phyloP scores from a whole-genome alignment of 2,113 vertebrate species.

The Hippocampus comes region DNA sequence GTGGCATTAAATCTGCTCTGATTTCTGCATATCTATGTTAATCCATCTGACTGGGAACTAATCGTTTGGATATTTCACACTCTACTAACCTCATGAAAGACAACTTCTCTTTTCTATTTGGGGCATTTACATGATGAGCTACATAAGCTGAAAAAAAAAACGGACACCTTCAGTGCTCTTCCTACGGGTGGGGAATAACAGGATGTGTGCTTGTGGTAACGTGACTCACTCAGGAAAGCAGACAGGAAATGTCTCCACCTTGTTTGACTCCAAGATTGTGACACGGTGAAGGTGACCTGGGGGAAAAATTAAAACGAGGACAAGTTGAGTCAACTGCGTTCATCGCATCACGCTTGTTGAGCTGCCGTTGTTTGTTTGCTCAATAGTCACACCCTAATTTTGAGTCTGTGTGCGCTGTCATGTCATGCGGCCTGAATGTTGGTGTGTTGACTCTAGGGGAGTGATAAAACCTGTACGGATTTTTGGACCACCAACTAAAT shows the following conservation, averaged over 20 bases:
- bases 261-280: background rate
- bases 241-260: slow-evolving; percentile 1
- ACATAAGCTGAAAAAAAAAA: background rate
- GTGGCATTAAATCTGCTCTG: background rate
- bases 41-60: background rate
- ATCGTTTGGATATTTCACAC: background rate
- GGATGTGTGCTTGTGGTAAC: background rate
- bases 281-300: background rate
- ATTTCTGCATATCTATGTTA: background rate
- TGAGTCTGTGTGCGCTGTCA: background rate
- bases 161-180: background rate
- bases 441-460: no score
- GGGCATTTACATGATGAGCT: background rate
- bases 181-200: background rate
- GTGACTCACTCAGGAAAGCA: background rate
- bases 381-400: background rate
- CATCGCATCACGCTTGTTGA: background rate
- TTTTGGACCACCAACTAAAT: no score
- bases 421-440: no score
- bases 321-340: background rate
- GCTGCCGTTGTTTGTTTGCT: background rate
- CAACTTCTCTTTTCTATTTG: background rate
- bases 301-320: background rate
- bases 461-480: no score
- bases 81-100: no score